Evolutionary conservation across 2,888 invertebrate genomes (phyloP).

Genomic region (Aproaerema taeniolella): DNA sequence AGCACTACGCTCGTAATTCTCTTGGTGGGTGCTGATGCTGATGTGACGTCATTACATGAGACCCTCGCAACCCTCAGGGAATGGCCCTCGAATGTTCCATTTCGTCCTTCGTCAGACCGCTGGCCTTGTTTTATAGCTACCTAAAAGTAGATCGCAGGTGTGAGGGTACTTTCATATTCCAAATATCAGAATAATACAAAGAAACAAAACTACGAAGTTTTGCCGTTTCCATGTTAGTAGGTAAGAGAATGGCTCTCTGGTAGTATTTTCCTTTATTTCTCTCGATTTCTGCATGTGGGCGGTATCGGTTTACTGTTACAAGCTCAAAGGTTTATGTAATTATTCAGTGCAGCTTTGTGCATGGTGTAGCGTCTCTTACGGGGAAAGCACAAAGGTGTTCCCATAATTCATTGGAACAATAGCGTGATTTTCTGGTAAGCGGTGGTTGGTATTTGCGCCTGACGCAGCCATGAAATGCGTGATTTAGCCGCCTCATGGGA

Average conservation of each 20-base stretch:
- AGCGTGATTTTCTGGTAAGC: constrained; percentile 24
- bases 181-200: constrained; percentile 7
- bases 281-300: too few relatives aligned
- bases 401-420: constrained; percentile 18
- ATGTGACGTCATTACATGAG: constrained; percentile 53
- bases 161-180: constrained; percentile 6
- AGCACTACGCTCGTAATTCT: constrained; percentile 50
- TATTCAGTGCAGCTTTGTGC: constrained; percentile 9
- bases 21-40: constrained; percentile 52
- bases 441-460: constrained; percentile 34
- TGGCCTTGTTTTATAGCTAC: constrained; percentile 47
- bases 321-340: constrained; percentile 6
- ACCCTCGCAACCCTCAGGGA: constrained; percentile 45
- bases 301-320: not conserved
- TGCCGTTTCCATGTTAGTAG: not conserved
- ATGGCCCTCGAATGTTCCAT: constrained; percentile 50
- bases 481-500: constrained; percentile 66
- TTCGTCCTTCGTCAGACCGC: constrained; percentile 54
- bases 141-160: constrained; percentile 30
- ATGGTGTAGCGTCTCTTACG: constrained; percentile 5
- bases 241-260: too few relatives aligned
- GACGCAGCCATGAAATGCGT: constrained; percentile 57
- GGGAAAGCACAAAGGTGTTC: constrained; percentile 13
- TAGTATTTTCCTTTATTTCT: not conserved
- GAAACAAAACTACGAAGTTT: constrained; percentile 7